Base-by-base conservation (phyloP, 2,797 vertebrate genomes). In the Pantherophis alleghaniensis region DNA sequence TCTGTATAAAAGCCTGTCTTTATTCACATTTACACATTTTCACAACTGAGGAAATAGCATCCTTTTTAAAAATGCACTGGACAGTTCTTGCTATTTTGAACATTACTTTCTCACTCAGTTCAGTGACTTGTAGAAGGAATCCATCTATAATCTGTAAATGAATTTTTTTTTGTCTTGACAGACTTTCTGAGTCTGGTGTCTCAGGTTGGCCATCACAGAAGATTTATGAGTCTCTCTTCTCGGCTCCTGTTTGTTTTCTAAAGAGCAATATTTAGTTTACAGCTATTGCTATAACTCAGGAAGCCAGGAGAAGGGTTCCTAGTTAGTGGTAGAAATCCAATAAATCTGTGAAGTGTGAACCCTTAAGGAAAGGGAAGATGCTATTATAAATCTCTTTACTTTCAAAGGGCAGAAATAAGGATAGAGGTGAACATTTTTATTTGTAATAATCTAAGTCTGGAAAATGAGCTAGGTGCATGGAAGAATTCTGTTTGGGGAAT, bases 401-500 rank as follows among this genome's bases (percentile, higher is more conserved):
- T 95, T 96, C 93, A 96, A 96, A 11, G 6, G 13, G 42, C 28
- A 12, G 26, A 96, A 96, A 97, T 97, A 96, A 97, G 96, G 26
- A 97, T 96, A 97, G 97, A 97, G 95, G 92, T 96, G 96, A 95
- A 96, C 96, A 91, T 97, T 97, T 97, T 97, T 97, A 97, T 97
- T 97, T 97, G 97, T 96, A 96, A 96, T 90, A 97, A 97, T 95
- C 95, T 96, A 95, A 97, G 96, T 96, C 96, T 97, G 97, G 97
- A 97, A 96, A 95, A 96, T 95, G 88, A 94, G 95, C 96, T 94
- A 95, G 32, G 18, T 91, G 94, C 14, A 59, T 86, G 24, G 92
- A 96, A 95, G 89, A 88, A 94, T 94, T 42, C 94, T 93, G 66
- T 93, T 92, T 92, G 94, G 95, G 94, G 91, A 94, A 95, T 96